A percentile compares a stretch with the other conserved stretches of the same genome.
Evolutionary conservation across 2,797 vertebrate genomes (phyloP).

Genomic region (Botia kubotai): DNA sequence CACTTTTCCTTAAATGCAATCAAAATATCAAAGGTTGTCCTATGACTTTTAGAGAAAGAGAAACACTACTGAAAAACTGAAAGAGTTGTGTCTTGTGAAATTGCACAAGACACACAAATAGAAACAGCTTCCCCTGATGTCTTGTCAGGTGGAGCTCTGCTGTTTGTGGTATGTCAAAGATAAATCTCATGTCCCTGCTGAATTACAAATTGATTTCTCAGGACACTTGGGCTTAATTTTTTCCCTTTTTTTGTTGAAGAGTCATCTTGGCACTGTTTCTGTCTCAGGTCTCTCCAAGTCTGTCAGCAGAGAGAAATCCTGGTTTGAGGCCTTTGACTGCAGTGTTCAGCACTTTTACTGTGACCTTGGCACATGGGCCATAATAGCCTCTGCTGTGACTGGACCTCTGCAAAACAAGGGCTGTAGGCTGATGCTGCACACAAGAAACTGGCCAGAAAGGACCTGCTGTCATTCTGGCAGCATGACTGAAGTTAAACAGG

Average conservation of each 20-base stretch:
- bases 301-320: conserved; percentile 38
- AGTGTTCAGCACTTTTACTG: conserved; percentile 49
- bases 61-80: too few relatives aligned
- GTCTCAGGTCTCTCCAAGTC: conserved; percentile 8
- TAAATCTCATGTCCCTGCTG: conserved; percentile 43
- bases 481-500: conserved; percentile 18
- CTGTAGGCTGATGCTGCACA: neutral
- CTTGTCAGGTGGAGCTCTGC: neutral
- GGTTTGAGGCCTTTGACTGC: conserved; percentile 16
- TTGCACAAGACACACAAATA: neutral
- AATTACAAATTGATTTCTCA: conserved; percentile 45
- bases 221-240: conserved; percentile 18
- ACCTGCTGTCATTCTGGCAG: conserved; percentile 44
- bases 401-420: conserved; percentile 5
- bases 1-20: neutral
- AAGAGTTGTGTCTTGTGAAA: neutral
- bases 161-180: conserved; percentile 26
- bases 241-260: conserved; percentile 35
- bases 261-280: conserved; percentile 57
- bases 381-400: conserved; percentile 13
- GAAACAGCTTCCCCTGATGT: neutral
- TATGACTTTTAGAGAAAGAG: neutral
- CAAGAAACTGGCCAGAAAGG: conserved; percentile 15
- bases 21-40: neutral
- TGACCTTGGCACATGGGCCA: conserved; percentile 52